These are phyloP conservation scores for Saccopteryx leptura DNA, from an alignment of 2,113 vertebrate genomes.

Conservation along the genomic window DNA sequence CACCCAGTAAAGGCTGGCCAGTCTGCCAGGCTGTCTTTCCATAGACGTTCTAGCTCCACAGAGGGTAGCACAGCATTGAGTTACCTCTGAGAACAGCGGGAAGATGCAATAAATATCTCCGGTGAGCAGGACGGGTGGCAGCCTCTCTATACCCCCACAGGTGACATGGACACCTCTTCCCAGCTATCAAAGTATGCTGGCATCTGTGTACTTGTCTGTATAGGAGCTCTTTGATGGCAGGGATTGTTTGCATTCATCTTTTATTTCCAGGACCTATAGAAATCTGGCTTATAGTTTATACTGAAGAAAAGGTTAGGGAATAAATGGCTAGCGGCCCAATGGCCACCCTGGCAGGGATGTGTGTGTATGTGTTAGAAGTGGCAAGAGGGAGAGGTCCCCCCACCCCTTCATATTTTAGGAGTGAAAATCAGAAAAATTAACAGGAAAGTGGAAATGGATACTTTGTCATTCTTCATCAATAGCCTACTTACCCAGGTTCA, in stretches of 20 bases:
- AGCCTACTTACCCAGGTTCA: neutral
- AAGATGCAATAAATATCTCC: neutral
- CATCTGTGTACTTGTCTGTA: neutral
- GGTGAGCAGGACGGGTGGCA: neutral
- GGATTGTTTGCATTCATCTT: neutral
- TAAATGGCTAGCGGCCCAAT: neutral
- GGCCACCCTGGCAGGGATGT: neutral
- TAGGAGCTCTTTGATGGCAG: neutral
- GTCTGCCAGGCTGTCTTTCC: neutral
- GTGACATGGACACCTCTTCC: neutral
- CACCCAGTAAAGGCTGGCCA: neutral
- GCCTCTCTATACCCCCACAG: neutral
- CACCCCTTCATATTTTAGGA: neutral
- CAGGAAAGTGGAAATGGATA: neutral
- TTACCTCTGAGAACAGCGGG: neutral
- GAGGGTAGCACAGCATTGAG: neutral
- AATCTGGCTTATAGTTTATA: neutral
- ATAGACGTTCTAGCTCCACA: neutral
- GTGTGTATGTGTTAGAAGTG: neutral
- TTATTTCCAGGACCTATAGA: neutral
- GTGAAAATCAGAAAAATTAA: neutral
- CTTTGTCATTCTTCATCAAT: neutral
- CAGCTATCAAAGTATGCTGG: neutral
- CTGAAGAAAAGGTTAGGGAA: neutral
- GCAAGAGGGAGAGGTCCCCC: neutral